Base-by-base conservation (phyloP, 2,888 invertebrate genomes). In the Agriopis leucophaearia region DNA sequence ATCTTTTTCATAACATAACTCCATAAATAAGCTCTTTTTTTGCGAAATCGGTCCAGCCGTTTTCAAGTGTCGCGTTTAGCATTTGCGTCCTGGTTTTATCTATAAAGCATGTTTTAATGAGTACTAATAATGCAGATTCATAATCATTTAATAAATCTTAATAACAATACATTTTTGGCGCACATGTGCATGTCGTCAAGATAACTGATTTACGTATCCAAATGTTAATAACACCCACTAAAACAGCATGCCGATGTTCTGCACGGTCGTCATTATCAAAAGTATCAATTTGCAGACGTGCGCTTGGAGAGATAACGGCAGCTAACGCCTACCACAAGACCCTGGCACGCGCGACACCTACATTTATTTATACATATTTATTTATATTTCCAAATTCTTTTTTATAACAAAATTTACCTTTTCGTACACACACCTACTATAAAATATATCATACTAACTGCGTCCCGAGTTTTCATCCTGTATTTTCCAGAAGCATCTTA, bases 231-330 rank as follows among this genome's bases (percentile, higher is more conserved):
- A 66, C 48, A 58, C 35, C 42, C 5, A 55, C 48, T 55, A 54
- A 56, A 61, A 61, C 44, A 66, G 50, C 55, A 55, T 35, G 55
- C 42, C 18, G 10, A 6, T 8, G 13, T 15, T 27, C n/a, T 13
- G 10, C 10, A 18, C 18, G 44, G 50, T 40, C 60, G 54, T 70
- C 66, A 67, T 69, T 71, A 68, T 74, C 67, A 68, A 67, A 69
- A 66, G 74, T 74, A 76, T 74, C 70, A 75, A 73, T 75, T 78
- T 73, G 72, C 62, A 16, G 55, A 48, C 58, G 47, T 66, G 55
- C 52, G 68, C 64, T 71, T 58, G 35, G 45, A 55, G 50, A 70
- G 75, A 75, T 73, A 76, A 70, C 68, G 68, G 52, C n/a, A n/a
- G n/a, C n/a, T n/a, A n/a, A n/a, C n/a, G n/a, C n/a, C n/a, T n/a